Evolutionary conservation across 1,140 invertebrate genomes (phyloP).

Genomic region (Andrena cerasifolii): DNA sequence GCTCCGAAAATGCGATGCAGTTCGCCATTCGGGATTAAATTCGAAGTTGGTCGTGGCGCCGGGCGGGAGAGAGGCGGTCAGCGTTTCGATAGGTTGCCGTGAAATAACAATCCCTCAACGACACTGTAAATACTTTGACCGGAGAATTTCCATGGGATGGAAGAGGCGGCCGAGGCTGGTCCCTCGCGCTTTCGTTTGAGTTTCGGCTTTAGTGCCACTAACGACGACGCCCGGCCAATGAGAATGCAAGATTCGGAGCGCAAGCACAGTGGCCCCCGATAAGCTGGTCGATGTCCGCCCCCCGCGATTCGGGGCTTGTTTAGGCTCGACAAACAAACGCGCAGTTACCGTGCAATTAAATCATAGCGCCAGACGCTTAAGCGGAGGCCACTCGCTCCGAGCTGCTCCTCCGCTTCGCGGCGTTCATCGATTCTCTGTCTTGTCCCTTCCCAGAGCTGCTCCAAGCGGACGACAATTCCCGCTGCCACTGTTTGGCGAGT

Average conservation of each 20-base stretch:
- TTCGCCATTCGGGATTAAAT: neutral
- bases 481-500: slow-evolving; percentile 4
- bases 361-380: slow-evolving; percentile 48
- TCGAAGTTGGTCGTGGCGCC: neutral
- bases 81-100: slow-evolving; percentile 2
- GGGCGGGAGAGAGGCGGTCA: too few species aligned
- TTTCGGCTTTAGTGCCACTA: slow-evolving; percentile 23
- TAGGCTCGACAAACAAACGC: slow-evolving; percentile 49
- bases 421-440: slow-evolving; percentile 10
- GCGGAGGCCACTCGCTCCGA: neutral
- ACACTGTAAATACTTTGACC: slow-evolving; percentile 14
- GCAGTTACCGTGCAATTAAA: slow-evolving; percentile 50
- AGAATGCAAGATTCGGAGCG: slow-evolving; percentile 45
- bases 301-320: slow-evolving; percentile 49
- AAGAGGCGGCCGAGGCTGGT: neutral
- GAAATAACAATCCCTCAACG: slow-evolving; percentile 18
- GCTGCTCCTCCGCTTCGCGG: slow-evolving; percentile 3
- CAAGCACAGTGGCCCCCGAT: neutral
- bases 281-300: slow-evolving; percentile 31
- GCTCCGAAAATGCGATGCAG: neutral
- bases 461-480: neutral
- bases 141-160: slow-evolving; percentile 5
- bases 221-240: slow-evolving; percentile 21
- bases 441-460: neutral
- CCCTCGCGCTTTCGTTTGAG: slow-evolving; percentile 32